Evolutionary conservation across 2,797 vertebrate genomes (phyloP).

Genomic region (Etheostoma nigrum): DNA sequence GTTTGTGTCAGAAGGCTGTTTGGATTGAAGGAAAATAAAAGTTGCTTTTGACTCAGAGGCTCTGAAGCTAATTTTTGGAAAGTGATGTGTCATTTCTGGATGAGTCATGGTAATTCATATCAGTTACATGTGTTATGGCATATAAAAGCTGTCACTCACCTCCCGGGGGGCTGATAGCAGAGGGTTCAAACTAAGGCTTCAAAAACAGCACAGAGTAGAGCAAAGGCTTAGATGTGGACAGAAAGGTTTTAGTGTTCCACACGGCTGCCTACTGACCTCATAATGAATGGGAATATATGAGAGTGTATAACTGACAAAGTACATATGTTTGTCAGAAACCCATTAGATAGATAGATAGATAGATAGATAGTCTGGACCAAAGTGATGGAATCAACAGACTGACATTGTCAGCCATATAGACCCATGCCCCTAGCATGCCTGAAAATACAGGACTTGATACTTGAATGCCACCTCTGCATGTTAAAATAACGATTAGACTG

Average conservation of each 20-base stretch:
- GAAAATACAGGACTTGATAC: conserved; percentile 1
- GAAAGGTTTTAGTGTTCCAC: conserved; percentile 60
- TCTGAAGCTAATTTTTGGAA: conserved; percentile 46
- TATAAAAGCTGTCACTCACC: conserved; percentile 59
- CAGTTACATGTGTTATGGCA: conserved; percentile 53
- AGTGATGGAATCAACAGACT: background rate
- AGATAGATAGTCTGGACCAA: background rate
- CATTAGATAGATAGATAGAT: background rate
- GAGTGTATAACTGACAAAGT: conserved; percentile 14
- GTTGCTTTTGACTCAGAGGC: conserved; percentile 42
- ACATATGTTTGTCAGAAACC: conserved; percentile 26
- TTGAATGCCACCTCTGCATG: conserved; percentile 24
- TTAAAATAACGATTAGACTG: conserved; percentile 57
- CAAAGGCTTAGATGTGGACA: conserved; percentile 17
- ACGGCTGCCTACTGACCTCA: conserved; percentile 34
- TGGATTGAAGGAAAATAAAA: conserved; percentile 64
- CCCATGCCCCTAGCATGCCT: too few species aligned
- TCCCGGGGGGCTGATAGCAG: conserved; percentile 56
- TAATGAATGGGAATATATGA: conserved; percentile 1
- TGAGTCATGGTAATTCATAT: conserved; percentile 66
- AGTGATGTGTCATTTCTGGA: conserved; percentile 62
- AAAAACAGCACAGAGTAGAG: conserved; percentile 43
- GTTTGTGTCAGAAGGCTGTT: conserved; percentile 43
- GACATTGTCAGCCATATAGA: background rate
- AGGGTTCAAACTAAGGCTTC: conserved; percentile 63